These are phyloP conservation scores for Perizoma flavofasciatum DNA, from an alignment of 2,888 invertebrate genomes.

Conservation along the genomic window DNA sequence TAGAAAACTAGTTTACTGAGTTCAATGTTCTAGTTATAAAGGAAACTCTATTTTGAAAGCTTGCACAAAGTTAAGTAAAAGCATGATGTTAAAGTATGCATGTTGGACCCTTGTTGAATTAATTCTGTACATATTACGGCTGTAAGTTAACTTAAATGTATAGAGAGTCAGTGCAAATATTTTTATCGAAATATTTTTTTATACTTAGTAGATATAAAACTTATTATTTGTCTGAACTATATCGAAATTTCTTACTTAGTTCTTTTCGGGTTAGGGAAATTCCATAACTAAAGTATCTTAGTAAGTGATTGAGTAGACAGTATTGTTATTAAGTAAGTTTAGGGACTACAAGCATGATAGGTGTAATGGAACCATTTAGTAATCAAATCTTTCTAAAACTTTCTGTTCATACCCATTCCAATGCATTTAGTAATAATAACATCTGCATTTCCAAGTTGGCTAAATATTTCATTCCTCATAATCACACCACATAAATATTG, in stretches of 20 bases:
- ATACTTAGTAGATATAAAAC: conserved; percentile 40
- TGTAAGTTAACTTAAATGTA: conserved; percentile 72
- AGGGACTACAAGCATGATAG: conserved; percentile 32
- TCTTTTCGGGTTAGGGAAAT: conserved; percentile 25
- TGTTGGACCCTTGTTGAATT: conserved; percentile 38
- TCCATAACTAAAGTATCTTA: conserved; percentile 27
- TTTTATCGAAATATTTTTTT: conserved; percentile 78
- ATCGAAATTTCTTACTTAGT: conserved; percentile 24
- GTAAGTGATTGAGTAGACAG: conserved; percentile 25
- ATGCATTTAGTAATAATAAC: conserved; percentile 44
- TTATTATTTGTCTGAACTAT: conserved; percentile 29
- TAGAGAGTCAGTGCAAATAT: conserved; percentile 71
- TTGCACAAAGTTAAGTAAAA: conserved; percentile 47
- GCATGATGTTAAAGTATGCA: conserved; percentile 32
- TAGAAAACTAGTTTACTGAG: conserved; percentile 27
- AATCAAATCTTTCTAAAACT: conserved; percentile 39
- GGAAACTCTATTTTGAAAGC: conserved; percentile 31
- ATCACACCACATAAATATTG: conserved; percentile 31
- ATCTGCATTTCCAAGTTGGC: conserved; percentile 43
- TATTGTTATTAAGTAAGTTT: conserved; percentile 31
- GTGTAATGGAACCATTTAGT: conserved; percentile 66
- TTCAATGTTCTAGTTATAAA: conserved; percentile 21
- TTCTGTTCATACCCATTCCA: conserved; percentile 31
- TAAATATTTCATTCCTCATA: conserved; percentile 41
- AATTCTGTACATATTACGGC: conserved; percentile 55